Evolutionary conservation across 2,888 invertebrate genomes (phyloP).

Genomic region (Dasysyrphus tricinctus): DNA sequence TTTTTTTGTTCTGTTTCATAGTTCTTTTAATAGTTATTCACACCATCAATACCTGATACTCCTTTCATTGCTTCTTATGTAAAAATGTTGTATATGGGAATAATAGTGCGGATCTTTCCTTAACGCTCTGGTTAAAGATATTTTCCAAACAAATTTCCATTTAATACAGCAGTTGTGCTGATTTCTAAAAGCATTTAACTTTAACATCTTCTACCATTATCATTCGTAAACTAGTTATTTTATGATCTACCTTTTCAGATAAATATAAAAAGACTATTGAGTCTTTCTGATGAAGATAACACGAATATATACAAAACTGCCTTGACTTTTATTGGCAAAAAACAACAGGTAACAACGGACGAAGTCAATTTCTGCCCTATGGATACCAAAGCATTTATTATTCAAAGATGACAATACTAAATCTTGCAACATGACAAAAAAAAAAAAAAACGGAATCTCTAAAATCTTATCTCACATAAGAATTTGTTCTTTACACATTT

Average conservation of each 20-base stretch:
- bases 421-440: background rate
- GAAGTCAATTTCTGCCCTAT: constrained; percentile 81
- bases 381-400: constrained; percentile 82
- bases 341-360: constrained; percentile 77
- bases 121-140: no score
- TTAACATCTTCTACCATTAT: no score
- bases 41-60: no score
- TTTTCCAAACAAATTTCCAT: no score
- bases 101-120: no score
- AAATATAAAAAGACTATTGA: constrained; percentile 79
- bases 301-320: constrained; percentile 80
- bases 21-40: no score
- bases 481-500: constrained; percentile 37
- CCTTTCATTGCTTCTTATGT: no score
- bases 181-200: no score
- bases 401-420: constrained; percentile 76
- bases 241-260: constrained; percentile 77
- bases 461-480: constrained; percentile 26
- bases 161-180: no score
- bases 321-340: constrained; percentile 81
- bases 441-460: constrained; percentile 19
- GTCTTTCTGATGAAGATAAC: constrained; percentile 51
- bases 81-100: no score
- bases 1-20: no score
- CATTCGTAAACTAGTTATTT: background rate